These are phyloP conservation scores for Luehdorfia chinensis DNA, from an alignment of 1,140 invertebrate species.

Conservation along the genomic window DNA sequence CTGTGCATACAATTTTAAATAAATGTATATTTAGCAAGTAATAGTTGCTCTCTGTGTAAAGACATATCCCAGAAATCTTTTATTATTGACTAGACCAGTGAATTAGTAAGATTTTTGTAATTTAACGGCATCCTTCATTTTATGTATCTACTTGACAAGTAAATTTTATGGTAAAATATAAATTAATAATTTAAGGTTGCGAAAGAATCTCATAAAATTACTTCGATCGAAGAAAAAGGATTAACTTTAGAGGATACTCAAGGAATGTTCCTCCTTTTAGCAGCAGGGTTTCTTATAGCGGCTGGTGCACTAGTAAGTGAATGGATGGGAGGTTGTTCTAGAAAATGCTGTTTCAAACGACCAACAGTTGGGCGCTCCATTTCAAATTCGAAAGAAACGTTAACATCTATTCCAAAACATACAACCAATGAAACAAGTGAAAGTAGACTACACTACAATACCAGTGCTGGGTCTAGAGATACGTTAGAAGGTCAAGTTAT, in stretches of 20 bases:
- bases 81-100: too few species aligned
- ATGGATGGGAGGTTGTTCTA: constrained; percentile 81
- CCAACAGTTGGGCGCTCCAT: constrained; percentile 21
- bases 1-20: too few species aligned
- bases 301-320: constrained; percentile 77
- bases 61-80: too few species aligned
- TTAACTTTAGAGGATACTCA: constrained; percentile 85
- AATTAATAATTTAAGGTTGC: constrained; percentile 43
- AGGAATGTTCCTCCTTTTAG: constrained; percentile 87
- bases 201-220: constrained; percentile 38
- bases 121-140: too few species aligned
- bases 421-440: constrained; percentile 18
- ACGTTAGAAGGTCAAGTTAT: constrained; percentile 52
- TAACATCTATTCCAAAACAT: constrained; percentile 24
- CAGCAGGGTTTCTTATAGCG: constrained; percentile 80
- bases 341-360: constrained; percentile 65
- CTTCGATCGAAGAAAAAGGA: constrained; percentile 80
- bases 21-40: too few species aligned
- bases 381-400: constrained; percentile 29
- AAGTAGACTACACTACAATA: constrained; percentile 26
- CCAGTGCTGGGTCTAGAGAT: constrained; percentile 40
- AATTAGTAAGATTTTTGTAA: too few species aligned
- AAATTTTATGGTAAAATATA: too few species aligned
- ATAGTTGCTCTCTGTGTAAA: too few species aligned
- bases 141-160: too few species aligned